A percentile compares a stretch with the other conserved stretches of the same genome.
Evolutionary conservation across 2,797 vertebrate species (phyloP).

Genomic region (Falco naumanni): DNA sequence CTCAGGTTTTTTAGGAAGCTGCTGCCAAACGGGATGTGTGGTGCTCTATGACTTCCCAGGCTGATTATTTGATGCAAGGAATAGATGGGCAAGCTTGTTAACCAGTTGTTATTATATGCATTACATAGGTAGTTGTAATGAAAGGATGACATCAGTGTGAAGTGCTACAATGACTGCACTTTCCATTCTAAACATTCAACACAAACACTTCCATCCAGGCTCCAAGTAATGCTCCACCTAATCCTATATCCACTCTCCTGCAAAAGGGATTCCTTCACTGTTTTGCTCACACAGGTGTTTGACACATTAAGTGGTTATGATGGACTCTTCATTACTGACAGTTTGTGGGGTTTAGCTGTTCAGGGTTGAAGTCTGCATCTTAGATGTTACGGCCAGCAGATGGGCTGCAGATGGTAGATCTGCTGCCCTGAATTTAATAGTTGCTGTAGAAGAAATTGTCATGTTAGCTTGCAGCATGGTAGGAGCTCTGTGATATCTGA

Average conservation of each 20-base stretch:
- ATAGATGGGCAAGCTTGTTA: background rate
- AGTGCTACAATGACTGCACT: background rate
- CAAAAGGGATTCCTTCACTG: background rate
- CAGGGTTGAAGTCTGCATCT: background rate
- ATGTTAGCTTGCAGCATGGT: background rate
- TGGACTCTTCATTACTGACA: conserved; percentile 51
- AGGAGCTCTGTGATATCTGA: background rate
- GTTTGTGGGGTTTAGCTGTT: conserved; percentile 3
- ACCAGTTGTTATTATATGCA: background rate
- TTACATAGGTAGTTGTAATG: background rate
- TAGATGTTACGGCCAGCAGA: conserved; percentile 45
- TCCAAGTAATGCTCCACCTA: background rate
- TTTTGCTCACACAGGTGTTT: conserved; percentile 10
- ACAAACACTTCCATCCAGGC: background rate
- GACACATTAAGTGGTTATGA: conserved; percentile 24
- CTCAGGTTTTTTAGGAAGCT: background rate
- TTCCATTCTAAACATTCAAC: background rate
- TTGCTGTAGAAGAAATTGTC: background rate
- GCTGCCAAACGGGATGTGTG: background rate
- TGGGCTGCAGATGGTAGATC: conserved; percentile 43
- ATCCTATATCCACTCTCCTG: background rate
- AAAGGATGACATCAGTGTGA: background rate
- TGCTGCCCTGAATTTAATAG: conserved; percentile 44
- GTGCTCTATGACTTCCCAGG: background rate
- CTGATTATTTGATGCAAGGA: background rate